Evolutionary conservation across 2,888 invertebrate genomes (phyloP).

Genomic region (Aricia artaxerxes): DNA sequence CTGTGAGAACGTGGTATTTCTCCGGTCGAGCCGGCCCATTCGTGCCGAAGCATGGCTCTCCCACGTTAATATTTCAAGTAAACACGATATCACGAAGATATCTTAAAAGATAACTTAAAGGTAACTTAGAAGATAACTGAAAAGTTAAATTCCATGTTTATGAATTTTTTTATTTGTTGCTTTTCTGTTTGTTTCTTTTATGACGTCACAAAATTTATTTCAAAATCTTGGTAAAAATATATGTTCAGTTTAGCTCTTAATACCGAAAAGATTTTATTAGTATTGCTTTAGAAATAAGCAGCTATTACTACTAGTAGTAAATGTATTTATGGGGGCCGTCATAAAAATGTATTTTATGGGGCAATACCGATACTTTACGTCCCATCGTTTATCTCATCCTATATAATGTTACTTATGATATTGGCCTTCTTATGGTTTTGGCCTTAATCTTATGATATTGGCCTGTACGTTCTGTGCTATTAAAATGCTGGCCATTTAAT

Average conservation of each 20-base stretch:
- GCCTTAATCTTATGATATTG: not conserved
- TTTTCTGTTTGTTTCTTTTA: too few species aligned
- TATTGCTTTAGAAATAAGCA: conserved; percentile 3
- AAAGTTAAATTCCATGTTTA: too few species aligned
- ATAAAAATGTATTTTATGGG: conserved; percentile 23
- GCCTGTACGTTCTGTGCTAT: not conserved
- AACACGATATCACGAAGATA: too few species aligned
- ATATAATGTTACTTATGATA: not conserved
- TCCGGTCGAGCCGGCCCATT: too few species aligned
- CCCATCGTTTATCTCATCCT: conserved; percentile 5
- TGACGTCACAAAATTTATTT: too few species aligned
- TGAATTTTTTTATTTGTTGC: too few species aligned
- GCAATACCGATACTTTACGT: not conserved
- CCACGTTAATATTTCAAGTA: too few species aligned
- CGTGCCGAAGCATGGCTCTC: too few species aligned
- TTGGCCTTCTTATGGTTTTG: not conserved
- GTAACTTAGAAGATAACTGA: too few species aligned
- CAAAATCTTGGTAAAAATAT: not conserved
- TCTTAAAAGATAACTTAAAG: too few species aligned
- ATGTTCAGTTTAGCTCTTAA: not conserved
- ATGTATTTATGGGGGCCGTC: conserved; percentile 1
- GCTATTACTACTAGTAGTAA: conserved; percentile 7
- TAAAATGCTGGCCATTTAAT: not conserved
- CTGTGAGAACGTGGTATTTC: too few species aligned
- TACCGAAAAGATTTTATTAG: not conserved